Conservation (phyloP, 2,797 vertebrate species). For the Sciurus vulgaris region DNA sequence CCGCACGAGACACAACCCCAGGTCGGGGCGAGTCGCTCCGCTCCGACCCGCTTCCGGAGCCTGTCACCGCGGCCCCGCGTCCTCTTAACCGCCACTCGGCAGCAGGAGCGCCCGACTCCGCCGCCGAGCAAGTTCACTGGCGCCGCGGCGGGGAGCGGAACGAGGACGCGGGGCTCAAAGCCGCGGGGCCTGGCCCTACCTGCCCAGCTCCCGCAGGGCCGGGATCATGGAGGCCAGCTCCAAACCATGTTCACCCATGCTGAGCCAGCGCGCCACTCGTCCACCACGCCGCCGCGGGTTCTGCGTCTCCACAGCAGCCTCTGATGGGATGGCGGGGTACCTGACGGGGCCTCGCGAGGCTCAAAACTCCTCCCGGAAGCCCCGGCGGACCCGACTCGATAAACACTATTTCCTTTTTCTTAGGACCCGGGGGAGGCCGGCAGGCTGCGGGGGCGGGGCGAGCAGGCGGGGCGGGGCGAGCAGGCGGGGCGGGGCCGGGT, state of each 20-base stretch:
- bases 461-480: rapidly evolving
- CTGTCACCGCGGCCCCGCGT: rapidly evolving
- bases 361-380: constrained; percentile 67
- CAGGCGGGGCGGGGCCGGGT: not conserved
- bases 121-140: rapidly evolving
- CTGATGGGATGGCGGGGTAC: not conserved
- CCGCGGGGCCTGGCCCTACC: constrained; percentile 87
- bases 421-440: not conserved
- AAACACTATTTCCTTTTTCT: rapidly evolving
- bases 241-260: constrained; percentile 92
- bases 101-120: not conserved
- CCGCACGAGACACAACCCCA: not conserved
- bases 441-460: not conserved
- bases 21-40: too few relatives aligned
- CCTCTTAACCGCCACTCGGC: rapidly evolving
- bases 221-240: constrained; percentile 99
- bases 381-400: rapidly evolving
- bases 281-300: rapidly evolving
- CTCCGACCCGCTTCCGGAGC: not conserved
- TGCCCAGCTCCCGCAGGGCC: constrained; percentile 95
- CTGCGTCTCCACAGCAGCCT: not conserved
- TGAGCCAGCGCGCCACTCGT: not conserved
- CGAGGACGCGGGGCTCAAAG: not conserved
- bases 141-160: too few relatives aligned
- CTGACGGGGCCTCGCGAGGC: not conserved